Evolutionary conservation across 2,888 invertebrate species (phyloP).

Genomic region (Caenorhabditis sulstoni): DNA sequence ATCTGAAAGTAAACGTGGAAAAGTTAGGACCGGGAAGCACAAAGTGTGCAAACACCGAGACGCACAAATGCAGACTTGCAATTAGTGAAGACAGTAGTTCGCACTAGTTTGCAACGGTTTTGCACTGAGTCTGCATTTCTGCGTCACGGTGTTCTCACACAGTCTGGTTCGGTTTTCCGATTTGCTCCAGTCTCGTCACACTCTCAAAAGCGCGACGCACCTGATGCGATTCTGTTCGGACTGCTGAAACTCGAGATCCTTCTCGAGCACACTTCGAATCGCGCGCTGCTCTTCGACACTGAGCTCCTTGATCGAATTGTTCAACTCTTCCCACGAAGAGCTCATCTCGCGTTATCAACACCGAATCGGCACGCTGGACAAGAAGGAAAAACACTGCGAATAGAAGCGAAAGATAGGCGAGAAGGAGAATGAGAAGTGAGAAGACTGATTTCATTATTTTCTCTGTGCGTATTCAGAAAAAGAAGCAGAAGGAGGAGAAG

Average conservation of each 20-base stretch:
- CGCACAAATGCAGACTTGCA: too few relatives aligned
- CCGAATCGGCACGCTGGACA: too few relatives aligned
- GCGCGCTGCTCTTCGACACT: conserved; percentile 65
- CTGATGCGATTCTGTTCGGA: conserved; percentile 63
- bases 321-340: conserved; percentile 40
- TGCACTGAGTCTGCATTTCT: too few relatives aligned
- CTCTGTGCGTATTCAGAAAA: not conserved
- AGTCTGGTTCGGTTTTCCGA: too few relatives aligned
- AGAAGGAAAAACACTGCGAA: not conserved
- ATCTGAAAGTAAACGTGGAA: conserved; percentile 33
- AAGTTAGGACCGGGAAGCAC: too few relatives aligned
- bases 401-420: too few relatives aligned
- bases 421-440: not conserved
- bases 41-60: too few relatives aligned
- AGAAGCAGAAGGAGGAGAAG: conserved; percentile 2
- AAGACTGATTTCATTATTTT: not conserved
- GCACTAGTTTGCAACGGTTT: too few relatives aligned
- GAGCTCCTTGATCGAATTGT: conserved; percentile 49
- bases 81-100: too few relatives aligned
- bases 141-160: too few relatives aligned
- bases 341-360: conserved; percentile 5
- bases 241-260: conserved; percentile 71
- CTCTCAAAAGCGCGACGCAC: conserved; percentile 24
- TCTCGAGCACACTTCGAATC: conserved; percentile 66
- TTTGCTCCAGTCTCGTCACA: too few relatives aligned